A percentile compares a stretch with the other conserved stretches of the same genome.
Evolutionary conservation across 2,797 vertebrate species (phyloP).

Genomic region (Enteromius paludinosus): DNA sequence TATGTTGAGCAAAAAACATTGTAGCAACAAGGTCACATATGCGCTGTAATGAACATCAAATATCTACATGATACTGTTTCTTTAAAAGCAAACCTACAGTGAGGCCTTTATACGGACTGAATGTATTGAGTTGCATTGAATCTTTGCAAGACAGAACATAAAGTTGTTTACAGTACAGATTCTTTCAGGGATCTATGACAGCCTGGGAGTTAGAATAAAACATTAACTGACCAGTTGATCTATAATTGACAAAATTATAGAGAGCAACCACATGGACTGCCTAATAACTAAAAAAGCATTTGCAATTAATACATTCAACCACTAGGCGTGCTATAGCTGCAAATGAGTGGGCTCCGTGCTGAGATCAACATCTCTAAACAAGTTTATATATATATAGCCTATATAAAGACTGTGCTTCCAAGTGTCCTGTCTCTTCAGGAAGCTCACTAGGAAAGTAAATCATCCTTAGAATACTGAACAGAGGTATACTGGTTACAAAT

Average conservation of each 20-base stretch:
- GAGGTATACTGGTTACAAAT: constrained; percentile 22
- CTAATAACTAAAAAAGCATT: not conserved
- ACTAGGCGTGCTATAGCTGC: not conserved
- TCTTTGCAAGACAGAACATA: not conserved
- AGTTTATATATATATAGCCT: no score
- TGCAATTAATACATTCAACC: constrained; percentile 3
- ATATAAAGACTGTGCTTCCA: not conserved
- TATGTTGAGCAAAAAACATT: constrained; percentile 39
- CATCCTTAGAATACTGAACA: constrained; percentile 18
- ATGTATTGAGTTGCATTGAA: not conserved
- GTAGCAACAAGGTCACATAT: not conserved
- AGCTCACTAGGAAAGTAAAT: not conserved
- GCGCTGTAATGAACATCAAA: constrained; percentile 21
- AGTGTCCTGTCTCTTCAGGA: not conserved
- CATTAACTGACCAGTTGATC: not conserved
- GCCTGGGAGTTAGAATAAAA: not conserved
- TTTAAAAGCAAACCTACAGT: constrained; percentile 13
- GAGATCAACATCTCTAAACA: constrained; percentile 4
- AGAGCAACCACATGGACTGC: not conserved
- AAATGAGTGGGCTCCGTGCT: not conserved
- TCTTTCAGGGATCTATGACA: not conserved
- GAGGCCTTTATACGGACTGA: not conserved
- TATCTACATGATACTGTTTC: constrained; percentile 29
- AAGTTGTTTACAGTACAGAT: not conserved
- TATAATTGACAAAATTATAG: constrained; percentile 1